Conservation (phyloP, 2,113 vertebrate species). For the Pithys albifrons region DNA sequence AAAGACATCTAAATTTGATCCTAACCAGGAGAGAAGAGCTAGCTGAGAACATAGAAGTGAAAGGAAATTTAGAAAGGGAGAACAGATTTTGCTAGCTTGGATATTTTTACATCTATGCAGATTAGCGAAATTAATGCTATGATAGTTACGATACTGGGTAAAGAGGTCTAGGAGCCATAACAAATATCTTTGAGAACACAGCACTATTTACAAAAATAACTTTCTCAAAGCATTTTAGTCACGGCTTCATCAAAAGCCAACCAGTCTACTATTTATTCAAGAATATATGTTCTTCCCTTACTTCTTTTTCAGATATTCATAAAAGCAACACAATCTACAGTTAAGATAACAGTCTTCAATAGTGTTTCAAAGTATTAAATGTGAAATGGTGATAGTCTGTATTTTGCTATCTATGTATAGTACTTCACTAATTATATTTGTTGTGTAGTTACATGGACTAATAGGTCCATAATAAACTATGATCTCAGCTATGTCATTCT, state of each 20-base stretch:
- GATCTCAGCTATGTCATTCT: neutral
- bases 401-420: neutral
- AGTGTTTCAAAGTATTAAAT: neutral
- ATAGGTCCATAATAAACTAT: neutral
- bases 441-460: neutral
- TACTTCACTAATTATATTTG: neutral
- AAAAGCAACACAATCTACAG: neutral
- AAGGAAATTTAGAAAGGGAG: neutral
- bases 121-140: neutral
- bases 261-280: neutral
- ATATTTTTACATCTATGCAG: neutral
- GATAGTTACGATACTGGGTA: neutral
- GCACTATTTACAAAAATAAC: neutral
- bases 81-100: neutral
- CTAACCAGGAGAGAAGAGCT: neutral
- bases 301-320: neutral
- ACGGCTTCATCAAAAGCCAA: neutral
- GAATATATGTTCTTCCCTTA: neutral
- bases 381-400: neutral
- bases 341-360: neutral
- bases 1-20: neutral
- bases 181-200: neutral
- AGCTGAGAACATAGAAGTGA: neutral
- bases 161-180: neutral
- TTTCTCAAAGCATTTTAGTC: neutral